A percentile compares a stretch with the other conserved stretches of the same genome.
These are phyloP conservation scores for Caenorhabditis tropicalis DNA, from an alignment of 1,140 invertebrate genomes.

Conservation along the genomic window DNA sequence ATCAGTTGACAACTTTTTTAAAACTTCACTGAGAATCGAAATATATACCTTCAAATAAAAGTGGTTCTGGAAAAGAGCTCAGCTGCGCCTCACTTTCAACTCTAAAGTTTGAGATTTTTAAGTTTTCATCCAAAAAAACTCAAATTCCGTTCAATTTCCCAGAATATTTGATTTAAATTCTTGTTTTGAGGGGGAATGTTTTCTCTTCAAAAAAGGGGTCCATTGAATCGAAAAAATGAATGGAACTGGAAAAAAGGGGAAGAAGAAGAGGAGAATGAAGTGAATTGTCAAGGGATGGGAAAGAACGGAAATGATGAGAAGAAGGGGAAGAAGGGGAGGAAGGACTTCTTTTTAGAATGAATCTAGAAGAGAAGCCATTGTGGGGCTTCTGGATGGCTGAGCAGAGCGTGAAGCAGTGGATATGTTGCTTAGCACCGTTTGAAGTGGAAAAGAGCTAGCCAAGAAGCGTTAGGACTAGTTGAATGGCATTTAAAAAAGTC, in stretches of 20 bases:
- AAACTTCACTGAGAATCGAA: too few relatives aligned
- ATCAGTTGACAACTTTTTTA: too few relatives aligned
- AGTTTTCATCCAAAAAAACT: neutral
- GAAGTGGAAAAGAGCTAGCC: too few relatives aligned
- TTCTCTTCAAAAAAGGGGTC: neutral
- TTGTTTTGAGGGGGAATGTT: neutral
- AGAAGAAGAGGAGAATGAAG: neutral
- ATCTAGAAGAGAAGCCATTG: neutral
- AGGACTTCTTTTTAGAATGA: neutral
- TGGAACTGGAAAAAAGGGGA: neutral
- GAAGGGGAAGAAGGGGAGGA: neutral
- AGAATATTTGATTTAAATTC: slow-evolving; percentile 9
- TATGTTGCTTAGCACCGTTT: too few relatives aligned
- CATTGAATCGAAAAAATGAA: neutral
- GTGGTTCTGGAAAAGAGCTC: too few relatives aligned
- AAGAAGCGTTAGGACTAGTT: too few relatives aligned
- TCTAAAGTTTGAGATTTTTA: too few relatives aligned
- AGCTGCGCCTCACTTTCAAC: too few relatives aligned
- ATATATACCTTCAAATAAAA: too few relatives aligned
- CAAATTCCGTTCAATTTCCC: neutral
- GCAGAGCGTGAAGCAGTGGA: too few relatives aligned
- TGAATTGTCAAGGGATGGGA: slow-evolving; percentile 14
- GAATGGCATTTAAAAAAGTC: too few relatives aligned
- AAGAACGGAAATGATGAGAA: neutral
- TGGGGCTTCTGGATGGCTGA: neutral